These are phyloP conservation scores for Drosophila peninsularis DNA, from an alignment of 2,888 invertebrate genomes.

Conservation along the genomic window DNA sequence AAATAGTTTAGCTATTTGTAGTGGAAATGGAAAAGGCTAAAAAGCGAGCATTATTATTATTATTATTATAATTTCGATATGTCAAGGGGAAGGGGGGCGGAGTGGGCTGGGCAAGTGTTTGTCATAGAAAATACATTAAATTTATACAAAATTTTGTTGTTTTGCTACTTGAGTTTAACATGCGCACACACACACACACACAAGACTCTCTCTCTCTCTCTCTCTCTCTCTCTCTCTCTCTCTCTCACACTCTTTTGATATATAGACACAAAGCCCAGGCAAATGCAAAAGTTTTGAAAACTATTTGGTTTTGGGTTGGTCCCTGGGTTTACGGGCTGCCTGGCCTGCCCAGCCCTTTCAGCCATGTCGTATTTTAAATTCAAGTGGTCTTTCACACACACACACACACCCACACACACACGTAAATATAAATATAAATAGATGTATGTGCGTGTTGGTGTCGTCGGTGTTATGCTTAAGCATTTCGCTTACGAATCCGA, in stretches of 20 bases:
- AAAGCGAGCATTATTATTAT: conserved; percentile 53
- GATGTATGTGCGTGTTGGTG: conserved; percentile 37
- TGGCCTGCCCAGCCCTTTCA: conserved; percentile 62
- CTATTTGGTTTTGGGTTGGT: conserved; percentile 67
- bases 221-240: not conserved
- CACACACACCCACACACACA: conserved; percentile 35
- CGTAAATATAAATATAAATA: conserved; percentile 15
- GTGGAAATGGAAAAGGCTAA: conserved; percentile 43
- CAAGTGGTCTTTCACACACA: conserved; percentile 75
- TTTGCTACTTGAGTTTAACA: conserved; percentile 75
- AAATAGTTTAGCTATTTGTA: conserved; percentile 69
- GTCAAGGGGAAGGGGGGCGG: conserved; percentile 2
- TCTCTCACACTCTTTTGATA: not conserved
- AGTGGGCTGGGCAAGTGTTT: conserved; percentile 53
- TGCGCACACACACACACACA: conserved; percentile 38
- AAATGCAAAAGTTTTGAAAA: conserved; percentile 78
- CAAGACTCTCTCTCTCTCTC: conserved; percentile 1
- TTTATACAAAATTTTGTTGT: conserved; percentile 73
- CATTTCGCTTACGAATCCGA: conserved; percentile 80
- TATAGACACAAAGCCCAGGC: conserved; percentile 57
- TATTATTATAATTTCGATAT: conserved; percentile 52
- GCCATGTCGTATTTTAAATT: conserved; percentile 81
- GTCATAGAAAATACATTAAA: conserved; percentile 83
- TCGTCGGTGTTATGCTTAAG: conserved; percentile 73
- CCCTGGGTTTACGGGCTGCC: conserved; percentile 22